Evolutionary conservation across 1,140 invertebrate species (phyloP), one percentile per base, ranked within the genome.

Genomic region (Drosophila lacertosa): DNA sequence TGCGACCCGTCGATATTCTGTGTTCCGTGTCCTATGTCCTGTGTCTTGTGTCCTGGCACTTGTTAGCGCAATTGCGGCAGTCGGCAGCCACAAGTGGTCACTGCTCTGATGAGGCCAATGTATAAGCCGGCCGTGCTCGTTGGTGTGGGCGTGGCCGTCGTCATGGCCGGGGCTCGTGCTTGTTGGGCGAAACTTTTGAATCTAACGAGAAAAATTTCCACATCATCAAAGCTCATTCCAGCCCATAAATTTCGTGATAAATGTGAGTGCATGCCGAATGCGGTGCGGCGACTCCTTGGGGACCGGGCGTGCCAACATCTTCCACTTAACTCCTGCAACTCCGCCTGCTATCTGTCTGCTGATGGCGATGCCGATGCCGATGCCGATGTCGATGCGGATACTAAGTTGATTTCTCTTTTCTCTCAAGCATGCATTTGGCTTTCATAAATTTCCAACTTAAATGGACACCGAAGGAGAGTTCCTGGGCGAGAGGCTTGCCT

Each of bases 181-280:
- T n/a, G n/a, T n/a, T n/a, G 62, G 55, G 55, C 47, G 45, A 75
- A 88, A 88, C 70, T 81, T 88, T 88, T 80, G 83, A 88, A 78
- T 88, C 83, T 88, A 88, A 89, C 86, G 86, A 89, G 88, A 83
- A 89, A 90, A 89, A 89, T 89, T 89, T 89, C 88, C 88, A 90
- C 88, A 90, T 89, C 88, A 89, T 89, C 88, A 89, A 88, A 90
- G 88, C 82, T 90, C 82, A 88, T 89, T 89, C 88, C 88, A 89
- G 78, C 64, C 88, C 78, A 89, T 89, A 90, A 89, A 89, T 89
- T 89, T 70, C 59, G 88, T 89, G 88, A 89, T 89, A 89, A 90
- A 89, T 89, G 88, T 67, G 67, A 62, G 66, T 67, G 76, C 72
- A 69, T 69, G 62, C 55, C 64, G 45, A 67, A 42, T 74, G 65